phyloP scores from a whole-genome alignment of 2,797 vertebrate genomes.

The Eulemur mongoz region DNA sequence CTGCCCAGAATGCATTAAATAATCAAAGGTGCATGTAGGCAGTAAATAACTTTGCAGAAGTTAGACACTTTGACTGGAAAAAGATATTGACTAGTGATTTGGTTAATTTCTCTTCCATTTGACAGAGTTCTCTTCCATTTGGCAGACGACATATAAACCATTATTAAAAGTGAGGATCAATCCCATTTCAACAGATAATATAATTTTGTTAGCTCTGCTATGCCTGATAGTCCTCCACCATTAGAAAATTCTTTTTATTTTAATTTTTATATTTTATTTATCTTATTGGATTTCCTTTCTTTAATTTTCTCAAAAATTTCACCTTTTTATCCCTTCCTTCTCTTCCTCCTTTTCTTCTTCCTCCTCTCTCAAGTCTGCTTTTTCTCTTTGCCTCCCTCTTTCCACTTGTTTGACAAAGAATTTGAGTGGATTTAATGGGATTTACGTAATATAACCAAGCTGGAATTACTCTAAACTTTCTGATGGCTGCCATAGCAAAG shows the following conservation, averaged over 20 bases:
- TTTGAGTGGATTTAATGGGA: not conserved
- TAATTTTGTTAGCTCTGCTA: slow-evolving; percentile 19
- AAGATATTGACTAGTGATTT: slow-evolving; percentile 58
- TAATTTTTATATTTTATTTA: not conserved
- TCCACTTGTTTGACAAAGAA: not conserved
- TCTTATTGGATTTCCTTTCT: not conserved
- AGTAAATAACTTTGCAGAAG: slow-evolving; percentile 70
- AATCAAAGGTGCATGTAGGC: slow-evolving; percentile 65
- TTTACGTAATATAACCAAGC: not conserved
- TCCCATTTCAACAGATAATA: slow-evolving; percentile 46
- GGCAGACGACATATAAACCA: slow-evolving; percentile 39
- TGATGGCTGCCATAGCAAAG: not conserved
- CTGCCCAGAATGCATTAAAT: slow-evolving; percentile 64
- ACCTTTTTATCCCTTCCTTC: not conserved
- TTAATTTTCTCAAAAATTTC: not conserved
- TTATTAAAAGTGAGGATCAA: slow-evolving; percentile 30
- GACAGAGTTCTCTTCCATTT: slow-evolving; percentile 60
- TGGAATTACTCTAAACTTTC: not conserved
- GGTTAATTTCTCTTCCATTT: slow-evolving; percentile 66
- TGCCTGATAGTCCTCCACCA: not conserved
- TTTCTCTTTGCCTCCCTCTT: not conserved
- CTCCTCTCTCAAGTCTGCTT: not conserved
- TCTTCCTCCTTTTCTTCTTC: not conserved
- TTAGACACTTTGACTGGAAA: slow-evolving; percentile 43
- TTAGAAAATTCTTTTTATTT: not conserved